These are phyloP conservation scores for Aldrovandia affinis DNA, from an alignment of 2,797 vertebrate genomes.

Conservation along the genomic window DNA sequence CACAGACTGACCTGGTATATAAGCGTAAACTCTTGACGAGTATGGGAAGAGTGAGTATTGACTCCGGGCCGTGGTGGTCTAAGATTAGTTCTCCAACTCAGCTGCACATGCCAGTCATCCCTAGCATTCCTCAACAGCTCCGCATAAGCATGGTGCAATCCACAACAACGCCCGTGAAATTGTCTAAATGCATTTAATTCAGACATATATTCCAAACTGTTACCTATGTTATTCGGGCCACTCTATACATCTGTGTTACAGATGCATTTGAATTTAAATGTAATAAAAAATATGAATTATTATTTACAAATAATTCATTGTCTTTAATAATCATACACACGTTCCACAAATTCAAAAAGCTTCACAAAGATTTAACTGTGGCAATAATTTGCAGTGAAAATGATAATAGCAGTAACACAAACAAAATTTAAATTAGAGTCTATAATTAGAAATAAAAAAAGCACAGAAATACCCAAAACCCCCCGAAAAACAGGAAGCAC, in stretches of 20 bases:
- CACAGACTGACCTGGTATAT: slow-evolving; percentile 43
- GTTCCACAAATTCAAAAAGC: no score
- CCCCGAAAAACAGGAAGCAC: no score
- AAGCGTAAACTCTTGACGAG: slow-evolving; percentile 53
- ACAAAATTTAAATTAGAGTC: background rate
- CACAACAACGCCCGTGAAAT: slow-evolving; percentile 12
- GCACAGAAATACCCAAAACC: background rate
- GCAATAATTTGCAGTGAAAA: background rate
- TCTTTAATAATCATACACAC: background rate
- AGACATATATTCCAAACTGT: slow-evolving; percentile 1
- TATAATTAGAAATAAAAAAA: background rate
- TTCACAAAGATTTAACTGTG: no score
- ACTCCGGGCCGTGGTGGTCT: slow-evolving; percentile 56
- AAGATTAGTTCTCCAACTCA: slow-evolving; percentile 70
- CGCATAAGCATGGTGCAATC: slow-evolving; percentile 51
- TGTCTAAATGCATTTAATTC: background rate
- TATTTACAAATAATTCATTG: background rate
- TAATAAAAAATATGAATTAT: background rate
- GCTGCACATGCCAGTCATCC: slow-evolving; percentile 63
- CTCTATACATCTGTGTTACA: background rate
- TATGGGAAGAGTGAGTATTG: slow-evolving; percentile 49
- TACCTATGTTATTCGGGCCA: background rate
- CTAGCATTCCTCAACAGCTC: slow-evolving; percentile 61
- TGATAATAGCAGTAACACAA: background rate
- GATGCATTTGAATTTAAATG: background rate